These are phyloP conservation scores for Shargacucullia verbasci DNA, from an alignment of 2,888 invertebrate species.

Conservation along the genomic window DNA sequence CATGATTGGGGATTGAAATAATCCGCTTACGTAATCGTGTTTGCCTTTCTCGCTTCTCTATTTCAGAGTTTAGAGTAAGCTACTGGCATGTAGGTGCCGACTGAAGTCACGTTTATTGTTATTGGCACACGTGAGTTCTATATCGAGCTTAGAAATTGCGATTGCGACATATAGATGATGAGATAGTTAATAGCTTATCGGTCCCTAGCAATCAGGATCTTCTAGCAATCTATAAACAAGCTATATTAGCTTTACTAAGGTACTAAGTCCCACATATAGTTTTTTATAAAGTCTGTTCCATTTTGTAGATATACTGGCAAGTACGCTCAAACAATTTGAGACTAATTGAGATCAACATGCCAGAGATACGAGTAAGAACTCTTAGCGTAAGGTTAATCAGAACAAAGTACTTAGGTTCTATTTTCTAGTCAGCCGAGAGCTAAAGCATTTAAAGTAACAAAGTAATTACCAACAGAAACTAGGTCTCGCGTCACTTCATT, in stretches of 20 bases:
- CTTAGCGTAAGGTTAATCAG: slow-evolving; percentile 49
- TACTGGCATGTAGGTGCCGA: slow-evolving; percentile 33
- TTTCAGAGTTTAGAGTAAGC: slow-evolving; percentile 30
- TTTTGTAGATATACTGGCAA: slow-evolving; percentile 12
- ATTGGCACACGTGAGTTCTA: slow-evolving; percentile 55
- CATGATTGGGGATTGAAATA: slow-evolving; percentile 53
- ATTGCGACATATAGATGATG: slow-evolving; percentile 19
- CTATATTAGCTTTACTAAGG: slow-evolving; percentile 3
- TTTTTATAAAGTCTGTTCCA: slow-evolving; percentile 23
- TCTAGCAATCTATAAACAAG: slow-evolving; percentile 31
- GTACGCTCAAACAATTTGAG: slow-evolving; percentile 38
- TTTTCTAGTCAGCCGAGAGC: slow-evolving; percentile 36
- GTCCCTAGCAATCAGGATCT: slow-evolving; percentile 41
- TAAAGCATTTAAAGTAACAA: slow-evolving; percentile 52
- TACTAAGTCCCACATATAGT: neutral
- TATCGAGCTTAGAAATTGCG: slow-evolving; percentile 41
- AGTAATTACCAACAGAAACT: slow-evolving; percentile 55
- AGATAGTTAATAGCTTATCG: slow-evolving; percentile 48
- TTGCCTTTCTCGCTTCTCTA: slow-evolving; percentile 30
- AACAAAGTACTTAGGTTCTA: slow-evolving; percentile 49
- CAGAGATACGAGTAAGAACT: slow-evolving; percentile 17
- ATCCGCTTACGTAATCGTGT: slow-evolving; percentile 48
- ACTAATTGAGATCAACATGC: slow-evolving; percentile 36
- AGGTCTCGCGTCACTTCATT: slow-evolving; percentile 51
- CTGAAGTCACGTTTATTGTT: slow-evolving; percentile 54